Conservation (phyloP, 2,888 invertebrate genomes). For the Salpingus planirostris region DNA sequence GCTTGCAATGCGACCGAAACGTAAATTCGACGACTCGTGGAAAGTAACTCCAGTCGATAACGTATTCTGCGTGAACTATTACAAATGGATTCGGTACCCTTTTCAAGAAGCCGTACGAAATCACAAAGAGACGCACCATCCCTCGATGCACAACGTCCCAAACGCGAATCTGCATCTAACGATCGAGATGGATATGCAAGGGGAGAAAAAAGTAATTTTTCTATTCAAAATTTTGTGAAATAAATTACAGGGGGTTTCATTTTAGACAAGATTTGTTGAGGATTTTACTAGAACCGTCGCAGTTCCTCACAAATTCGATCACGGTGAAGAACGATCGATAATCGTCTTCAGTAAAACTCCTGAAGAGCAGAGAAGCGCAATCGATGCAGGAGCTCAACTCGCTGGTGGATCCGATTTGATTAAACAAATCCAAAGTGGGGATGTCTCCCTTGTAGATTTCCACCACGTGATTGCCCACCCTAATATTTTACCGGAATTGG, state of each 20-base stretch:
- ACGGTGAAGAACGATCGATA: conserved; percentile 58
- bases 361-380: conserved; percentile 51
- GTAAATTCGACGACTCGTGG: conserved; percentile 53
- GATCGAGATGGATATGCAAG: conserved; percentile 74
- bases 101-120: conserved; percentile 68
- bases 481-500: conserved; percentile 67
- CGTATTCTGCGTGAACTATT: conserved; percentile 51
- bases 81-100: conserved; percentile 53
- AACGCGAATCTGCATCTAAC: conserved; percentile 59
- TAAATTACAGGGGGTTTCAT: too few species aligned
- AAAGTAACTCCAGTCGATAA: conserved; percentile 52
- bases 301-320: conserved; percentile 61
- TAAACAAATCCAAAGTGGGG: conserved; percentile 69
- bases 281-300: conserved; percentile 57
- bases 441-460: conserved; percentile 57
- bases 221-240: too few species aligned
- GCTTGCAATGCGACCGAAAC: conserved; percentile 40
- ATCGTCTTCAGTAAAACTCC: conserved; percentile 67
- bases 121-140: conserved; percentile 75
- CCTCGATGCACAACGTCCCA: conserved; percentile 70
- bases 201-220: conserved; percentile 57
- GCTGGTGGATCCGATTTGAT: conserved; percentile 68
- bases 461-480: conserved; percentile 70
- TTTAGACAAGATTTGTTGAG: conserved; percentile 58
- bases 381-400: conserved; percentile 61